Base-by-base conservation (phyloP, 2,113 vertebrate genomes). In the Zosterops japonicus region DNA sequence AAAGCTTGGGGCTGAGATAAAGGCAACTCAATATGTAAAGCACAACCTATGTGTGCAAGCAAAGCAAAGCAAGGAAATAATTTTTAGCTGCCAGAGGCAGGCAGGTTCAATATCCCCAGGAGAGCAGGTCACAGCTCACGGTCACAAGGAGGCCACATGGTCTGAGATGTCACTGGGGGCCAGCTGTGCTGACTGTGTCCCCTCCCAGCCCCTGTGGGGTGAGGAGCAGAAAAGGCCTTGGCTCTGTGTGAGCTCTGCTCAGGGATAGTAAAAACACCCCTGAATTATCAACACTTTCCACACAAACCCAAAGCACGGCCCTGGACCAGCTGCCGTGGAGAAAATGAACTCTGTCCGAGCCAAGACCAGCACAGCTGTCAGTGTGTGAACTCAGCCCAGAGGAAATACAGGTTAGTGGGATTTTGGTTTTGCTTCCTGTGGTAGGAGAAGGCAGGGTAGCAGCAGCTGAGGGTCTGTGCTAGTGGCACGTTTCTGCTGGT, bases 361-460 rank as follows among this genome's bases (percentile, higher is more conserved):
- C 50, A 18, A 36, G 22, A n/a, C 46, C 46, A 77, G 46, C 72
- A 28, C 5, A 35, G 8, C 49, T 36, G 52, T 42, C 57, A 8
- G 18, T 18, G 6, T 11, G 4, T 10, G 61, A 75, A 22, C 24
- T 56, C 41, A 41, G 78, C 46, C 65, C 35, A 41, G 11, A 74
- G 56, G 18, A 70, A 75, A 50, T 18, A 8, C 28, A 42, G 28
- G 7, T 17, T 12, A 8, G 16, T 22, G 35, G 17, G 36, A 13
- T 42, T 7, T 15, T 65, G 65, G 10, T 31, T 17, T 5, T 0
- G 0, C 16, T 19, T 57, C 13, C 67, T 11, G 13, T 42, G 25
- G 8, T 5, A 5, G 14, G 22, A n/a, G 59, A 9, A 69, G 24
- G 19, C 23, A 6, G 0, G 0, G 35, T 16, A 25, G 11, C 74